Evolutionary conservation across 2,888 invertebrate species (phyloP), one percentile per base, ranked within the genome.

Genomic region (Macrophya annulata): DNA sequence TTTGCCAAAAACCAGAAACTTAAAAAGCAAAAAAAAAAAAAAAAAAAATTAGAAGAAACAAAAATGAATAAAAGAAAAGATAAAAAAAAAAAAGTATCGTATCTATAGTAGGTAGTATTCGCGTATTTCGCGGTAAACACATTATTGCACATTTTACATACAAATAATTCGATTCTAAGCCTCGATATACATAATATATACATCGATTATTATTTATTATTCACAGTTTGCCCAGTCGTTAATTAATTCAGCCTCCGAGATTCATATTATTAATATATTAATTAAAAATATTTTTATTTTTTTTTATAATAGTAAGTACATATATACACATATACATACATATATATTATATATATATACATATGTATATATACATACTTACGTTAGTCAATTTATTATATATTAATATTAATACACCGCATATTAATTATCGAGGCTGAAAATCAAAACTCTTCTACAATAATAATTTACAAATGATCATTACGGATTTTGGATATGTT

Each of bases 401-500:
- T 9, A n/a, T 74, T n/a, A 21, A 21, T 21, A 62, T 62, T 12
- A 62, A 62, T 62, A 62, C 10, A 25, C 62, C 21, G 25, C 25
- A 48, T 43, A 31, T 8, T 12, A 25, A 12, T 25, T 25, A 37
- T 74, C 74, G 25, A 55, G 77, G 77, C 77, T 51, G 77, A 77
- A 77, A 77, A 51, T 12, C 31, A 77, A 51, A 77, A 48, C 37
- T 77, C n/a, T 43, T 43, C 21, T 10, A 25, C 10, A 62, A 10
- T 62, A 25, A 62, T 62, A 62, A 25, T 25, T 48, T 65, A 17
- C 15, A 74, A 45, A 74, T 43, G 21, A 43, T 86, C 82, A 86
- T 86, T 62, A 85, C 85, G 84, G 65, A 85, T 83, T 86, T 87
- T 89, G 89, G 91, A 92, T 92, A 92, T 92, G 92, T 92, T 89